Base-by-base conservation (phyloP, 92 coral and sea anemone species). In the Umimayanthus chanpuru region DNA sequence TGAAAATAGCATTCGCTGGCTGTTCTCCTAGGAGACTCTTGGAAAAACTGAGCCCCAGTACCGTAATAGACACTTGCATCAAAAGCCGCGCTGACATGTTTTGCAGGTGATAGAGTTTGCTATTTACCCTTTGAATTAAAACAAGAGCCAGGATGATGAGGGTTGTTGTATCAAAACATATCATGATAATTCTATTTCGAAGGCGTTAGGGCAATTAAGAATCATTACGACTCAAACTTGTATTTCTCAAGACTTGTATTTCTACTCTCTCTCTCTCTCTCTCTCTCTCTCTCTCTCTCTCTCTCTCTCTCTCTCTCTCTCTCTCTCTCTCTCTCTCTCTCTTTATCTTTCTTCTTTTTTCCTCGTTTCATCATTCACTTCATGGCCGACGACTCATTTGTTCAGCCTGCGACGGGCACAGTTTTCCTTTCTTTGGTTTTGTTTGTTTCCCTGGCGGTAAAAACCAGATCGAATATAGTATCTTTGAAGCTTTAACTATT, bases 1-100 rank as follows among this genome's bases (percentile, higher is more conserved):
- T 83, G 44, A 83, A 83, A 83, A 71, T 66, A 47, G 64, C 28
- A 36, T 12, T 70, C 74, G 44, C 61, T 83, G 38, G 73, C 87
- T 70, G 67, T 55, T 83, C 41, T 43, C 87, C 87, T 70, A 20
- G 49, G 85, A 81, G 29, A 81, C 73, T 29, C 9, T 49, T 25
- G 9, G 9, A 29, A 4, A 1, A 20, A 41, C 87, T 49, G 68
- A 26, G 77, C 36, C 23, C 65, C 55, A 6, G 73, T 68, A 28
- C 28, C 9, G 10, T 6, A 18, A 44, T 68, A 83, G 65, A 39
- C 73, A 70, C 77, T 82, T 41, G 25, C 11, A 82, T 82, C 25
- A 82, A 82, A 67, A 82, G 41, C 77, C 77, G 65, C 20, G 77
- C 77, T 82, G 65, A 44, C 86, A 16, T 36, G 14, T 26, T 18